Evolutionary conservation across 23 tunicate genomes (phyloP).

Genomic region (Trididemnum clinides): DNA sequence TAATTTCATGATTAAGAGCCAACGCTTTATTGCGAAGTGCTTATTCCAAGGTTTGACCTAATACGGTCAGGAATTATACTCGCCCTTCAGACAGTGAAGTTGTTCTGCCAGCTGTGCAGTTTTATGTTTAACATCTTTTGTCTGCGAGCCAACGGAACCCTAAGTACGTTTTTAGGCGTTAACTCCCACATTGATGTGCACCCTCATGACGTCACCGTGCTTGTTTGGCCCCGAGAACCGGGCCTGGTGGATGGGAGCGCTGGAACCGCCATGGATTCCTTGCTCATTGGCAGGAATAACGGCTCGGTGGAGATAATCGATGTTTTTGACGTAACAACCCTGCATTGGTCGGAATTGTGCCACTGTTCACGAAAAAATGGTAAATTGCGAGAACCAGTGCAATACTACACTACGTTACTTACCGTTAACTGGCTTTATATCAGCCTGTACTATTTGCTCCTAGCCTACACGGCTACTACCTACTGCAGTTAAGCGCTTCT

Average conservation of each 20-base stretch:
- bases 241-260: slow-evolving; percentile 75
- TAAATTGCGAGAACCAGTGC: too few relatives aligned
- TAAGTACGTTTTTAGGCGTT: slow-evolving; percentile 49
- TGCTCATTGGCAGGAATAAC: slow-evolving; percentile 59
- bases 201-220: slow-evolving; percentile 51
- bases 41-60: too few relatives aligned
- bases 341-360: slow-evolving; percentile 49
- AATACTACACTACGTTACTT: too few relatives aligned
- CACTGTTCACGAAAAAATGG: slow-evolving; percentile 80
- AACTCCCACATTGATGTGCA: slow-evolving; percentile 55
- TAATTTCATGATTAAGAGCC: too few relatives aligned
- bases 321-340: slow-evolving; percentile 79
- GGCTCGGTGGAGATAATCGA: slow-evolving; percentile 70
- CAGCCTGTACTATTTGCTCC: too few relatives aligned
- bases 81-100: background rate
- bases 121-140: background rate
- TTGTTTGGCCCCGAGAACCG: slow-evolving; percentile 65
- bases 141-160: background rate
- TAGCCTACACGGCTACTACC: too few relatives aligned
- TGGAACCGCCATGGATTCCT: slow-evolving; percentile 67
- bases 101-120: background rate
- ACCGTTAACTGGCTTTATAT: too few relatives aligned
- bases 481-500: too few relatives aligned
- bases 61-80: too few relatives aligned
- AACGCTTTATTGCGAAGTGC: too few relatives aligned